Evolutionary conservation across 2,797 vertebrate genomes (phyloP).

Genomic region (Dallia pectoralis): DNA sequence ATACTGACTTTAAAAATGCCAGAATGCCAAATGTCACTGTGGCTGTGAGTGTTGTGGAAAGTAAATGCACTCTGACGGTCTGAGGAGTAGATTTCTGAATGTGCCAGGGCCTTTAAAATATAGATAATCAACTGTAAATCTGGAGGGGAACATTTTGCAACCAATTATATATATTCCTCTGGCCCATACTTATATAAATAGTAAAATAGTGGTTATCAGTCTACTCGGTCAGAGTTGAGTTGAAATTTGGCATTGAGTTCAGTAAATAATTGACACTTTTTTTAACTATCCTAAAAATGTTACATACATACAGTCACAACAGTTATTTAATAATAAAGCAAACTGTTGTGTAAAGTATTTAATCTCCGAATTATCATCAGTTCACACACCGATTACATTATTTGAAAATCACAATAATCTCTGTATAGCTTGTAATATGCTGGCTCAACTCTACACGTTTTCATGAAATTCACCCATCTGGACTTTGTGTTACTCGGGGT

Average conservation of each 20-base stretch:
- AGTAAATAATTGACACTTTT: not conserved
- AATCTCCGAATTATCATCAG: not conserved
- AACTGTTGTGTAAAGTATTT: not conserved
- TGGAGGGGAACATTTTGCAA: not conserved
- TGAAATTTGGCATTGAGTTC: not conserved
- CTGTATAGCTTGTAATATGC: constrained; percentile 18
- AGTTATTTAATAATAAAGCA: not conserved
- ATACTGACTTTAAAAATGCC: constrained; percentile 11
- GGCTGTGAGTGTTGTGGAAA: not conserved
- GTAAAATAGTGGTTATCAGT: not conserved
- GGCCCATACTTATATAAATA: not conserved
- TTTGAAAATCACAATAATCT: not conserved
- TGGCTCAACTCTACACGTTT: constrained; percentile 34
- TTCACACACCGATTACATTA: not conserved
- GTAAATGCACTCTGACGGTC: not conserved
- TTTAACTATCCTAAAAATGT: too few relatives aligned
- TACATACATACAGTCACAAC: not conserved
- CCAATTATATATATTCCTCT: not conserved
- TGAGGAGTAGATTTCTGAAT: not conserved
- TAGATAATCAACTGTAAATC: not conserved
- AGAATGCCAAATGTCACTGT: not conserved
- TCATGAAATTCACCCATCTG: constrained; percentile 38
- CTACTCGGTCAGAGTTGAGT: not conserved
- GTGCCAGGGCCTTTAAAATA: not conserved
- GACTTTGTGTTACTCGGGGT: constrained; percentile 33